Percentiles rank a stretch among this genome's conserved stretches.
phyloP scores from a whole-genome alignment of 1,140 invertebrate genomes.

The Lucilia sericata region DNA sequence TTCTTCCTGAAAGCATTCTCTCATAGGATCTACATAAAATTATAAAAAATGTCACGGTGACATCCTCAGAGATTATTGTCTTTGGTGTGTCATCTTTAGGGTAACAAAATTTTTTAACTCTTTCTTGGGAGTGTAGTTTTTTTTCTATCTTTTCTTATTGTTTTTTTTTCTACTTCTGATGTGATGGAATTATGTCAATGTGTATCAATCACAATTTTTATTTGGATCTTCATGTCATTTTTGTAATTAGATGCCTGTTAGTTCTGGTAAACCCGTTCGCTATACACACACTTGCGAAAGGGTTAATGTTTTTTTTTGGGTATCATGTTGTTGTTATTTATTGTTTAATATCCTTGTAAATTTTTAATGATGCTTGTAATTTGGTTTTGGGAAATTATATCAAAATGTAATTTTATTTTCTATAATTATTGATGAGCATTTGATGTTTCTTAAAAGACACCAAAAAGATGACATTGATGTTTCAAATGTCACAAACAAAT shows the following conservation, averaged over 20 bases:
- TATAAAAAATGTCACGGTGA: not conserved
- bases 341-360: not conserved
- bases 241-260: not conserved
- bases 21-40: not conserved
- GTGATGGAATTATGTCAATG: slow-evolving; percentile 3
- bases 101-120: not conserved
- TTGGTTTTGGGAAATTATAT: not conserved
- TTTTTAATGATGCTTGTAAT: slow-evolving; percentile 5
- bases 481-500: too few relatives aligned
- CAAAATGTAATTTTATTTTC: not conserved
- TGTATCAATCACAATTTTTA: slow-evolving; percentile 19
- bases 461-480: not conserved
- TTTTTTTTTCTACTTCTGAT: not conserved
- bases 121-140: not conserved
- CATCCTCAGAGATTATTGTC: not conserved
- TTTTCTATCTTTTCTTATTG: too few relatives aligned
- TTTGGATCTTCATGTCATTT: not conserved
- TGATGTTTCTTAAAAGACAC: not conserved
- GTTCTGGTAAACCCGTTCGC: not conserved
- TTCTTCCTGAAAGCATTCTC: too few relatives aligned
- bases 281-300: not conserved
- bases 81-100: not conserved
- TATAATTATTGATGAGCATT: not conserved
- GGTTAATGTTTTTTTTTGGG: not conserved
- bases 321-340: not conserved